These are phyloP conservation scores for Nomada flava DNA, from an alignment of 2,888 invertebrate species.

Conservation along the genomic window DNA sequence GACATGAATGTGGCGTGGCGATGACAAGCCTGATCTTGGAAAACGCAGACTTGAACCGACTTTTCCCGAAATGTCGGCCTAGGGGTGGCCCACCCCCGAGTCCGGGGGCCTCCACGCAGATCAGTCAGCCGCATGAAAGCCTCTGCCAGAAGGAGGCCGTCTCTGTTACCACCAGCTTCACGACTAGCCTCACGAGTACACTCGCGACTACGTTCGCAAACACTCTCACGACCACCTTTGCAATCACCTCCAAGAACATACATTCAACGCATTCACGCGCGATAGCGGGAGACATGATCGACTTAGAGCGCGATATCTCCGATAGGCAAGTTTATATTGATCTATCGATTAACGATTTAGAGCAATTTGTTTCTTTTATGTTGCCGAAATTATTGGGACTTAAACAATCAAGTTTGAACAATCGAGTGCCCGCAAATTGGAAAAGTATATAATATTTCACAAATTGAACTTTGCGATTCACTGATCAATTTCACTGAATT, in stretches of 20 bases:
- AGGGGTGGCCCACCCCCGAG: slow-evolving; percentile 81
- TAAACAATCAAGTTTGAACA: neutral
- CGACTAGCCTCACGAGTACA: slow-evolving; percentile 61
- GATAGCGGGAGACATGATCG: slow-evolving; percentile 81
- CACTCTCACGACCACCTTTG: slow-evolving; percentile 66
- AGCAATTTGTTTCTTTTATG: neutral
- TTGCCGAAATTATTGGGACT: neutral
- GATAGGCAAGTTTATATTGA: slow-evolving; percentile 79
- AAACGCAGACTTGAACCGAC: slow-evolving; percentile 83
- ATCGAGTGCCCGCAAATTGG: neutral
- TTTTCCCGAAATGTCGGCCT: slow-evolving; percentile 84
- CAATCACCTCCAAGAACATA: slow-evolving; percentile 69
- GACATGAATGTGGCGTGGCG: slow-evolving; percentile 81
- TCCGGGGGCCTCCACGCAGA: slow-evolving; percentile 79
- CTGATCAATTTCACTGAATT: too few species aligned
- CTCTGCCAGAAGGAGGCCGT: slow-evolving; percentile 73
- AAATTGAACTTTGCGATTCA: neutral
- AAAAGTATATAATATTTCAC: neutral
- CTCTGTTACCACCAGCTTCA: slow-evolving; percentile 69
- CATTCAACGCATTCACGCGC: slow-evolving; percentile 64
- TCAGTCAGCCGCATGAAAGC: slow-evolving; percentile 81
- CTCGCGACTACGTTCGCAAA: slow-evolving; percentile 69
- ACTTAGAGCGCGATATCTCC: slow-evolving; percentile 82
- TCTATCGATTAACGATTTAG: slow-evolving; percentile 14
- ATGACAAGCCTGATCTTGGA: slow-evolving; percentile 84